A percentile compares a stretch with the other conserved stretches of the same genome.
These are phyloP conservation scores for Labia minor DNA, from an alignment of 2,888 invertebrate species.

Conservation along the genomic window DNA sequence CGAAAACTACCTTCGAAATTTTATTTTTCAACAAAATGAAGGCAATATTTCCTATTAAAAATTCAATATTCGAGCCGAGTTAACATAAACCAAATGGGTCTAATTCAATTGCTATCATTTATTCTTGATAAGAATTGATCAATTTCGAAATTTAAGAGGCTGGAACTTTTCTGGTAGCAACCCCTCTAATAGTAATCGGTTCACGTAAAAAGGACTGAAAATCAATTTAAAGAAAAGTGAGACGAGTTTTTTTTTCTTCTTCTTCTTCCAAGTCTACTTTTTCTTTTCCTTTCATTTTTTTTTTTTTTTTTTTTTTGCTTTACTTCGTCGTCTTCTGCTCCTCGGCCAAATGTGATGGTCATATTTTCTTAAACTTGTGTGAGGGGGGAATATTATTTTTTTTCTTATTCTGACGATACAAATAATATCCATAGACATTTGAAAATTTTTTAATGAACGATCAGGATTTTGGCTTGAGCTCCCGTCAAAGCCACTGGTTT, in stretches of 20 bases:
- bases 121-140: conserved; percentile 1
- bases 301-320: not conserved
- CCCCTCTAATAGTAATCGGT: conserved; percentile 5
- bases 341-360: not conserved
- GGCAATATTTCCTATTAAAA: conserved; percentile 14
- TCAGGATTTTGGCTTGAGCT: not conserved
- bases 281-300: not conserved
- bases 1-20: no score
- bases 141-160: not conserved
- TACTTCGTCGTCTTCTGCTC: not conserved
- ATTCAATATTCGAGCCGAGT: not conserved
- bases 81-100: not conserved
- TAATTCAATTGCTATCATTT: conserved; percentile 13
- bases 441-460: conserved; percentile 5
- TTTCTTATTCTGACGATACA: not conserved
- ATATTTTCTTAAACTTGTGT: not conserved
- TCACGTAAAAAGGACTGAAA: conserved; percentile 13
- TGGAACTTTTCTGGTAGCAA: not conserved
- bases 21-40: not conserved
- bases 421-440: not conserved
- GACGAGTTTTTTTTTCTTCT: conserved; percentile 3
- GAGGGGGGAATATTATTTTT: not conserved
- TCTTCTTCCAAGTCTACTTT: not conserved
- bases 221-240: conserved; percentile 4
- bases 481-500: not conserved